phyloP scores from a whole-genome alignment of 2,888 invertebrate species.

The Anoplius nigerrimus region DNA sequence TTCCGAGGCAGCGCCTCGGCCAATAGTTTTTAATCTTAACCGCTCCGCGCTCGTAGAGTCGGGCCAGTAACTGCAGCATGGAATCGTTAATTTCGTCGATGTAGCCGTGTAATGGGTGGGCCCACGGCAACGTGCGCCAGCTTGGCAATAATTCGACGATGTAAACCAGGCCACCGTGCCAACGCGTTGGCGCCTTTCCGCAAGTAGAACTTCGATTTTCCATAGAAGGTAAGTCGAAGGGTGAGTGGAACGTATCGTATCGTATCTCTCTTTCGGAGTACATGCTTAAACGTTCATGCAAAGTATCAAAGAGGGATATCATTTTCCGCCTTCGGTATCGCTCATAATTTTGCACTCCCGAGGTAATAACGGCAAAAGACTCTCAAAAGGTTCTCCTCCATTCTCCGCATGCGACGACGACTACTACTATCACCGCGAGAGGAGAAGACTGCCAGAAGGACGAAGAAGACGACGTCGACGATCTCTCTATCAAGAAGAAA shows the following conservation, averaged over 20 bases:
- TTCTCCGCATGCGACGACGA: neutral
- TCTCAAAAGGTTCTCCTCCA: too few species aligned
- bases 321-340: too few species aligned
- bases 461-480: neutral
- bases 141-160: slow-evolving; percentile 52
- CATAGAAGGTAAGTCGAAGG: neutral
- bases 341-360: too few species aligned
- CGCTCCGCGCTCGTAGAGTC: neutral
- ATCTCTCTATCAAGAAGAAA: too few species aligned
- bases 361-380: too few species aligned
- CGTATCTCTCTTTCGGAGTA: too few species aligned
- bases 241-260: too few species aligned
- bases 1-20: neutral
- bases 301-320: too few species aligned
- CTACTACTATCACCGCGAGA: neutral
- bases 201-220: slow-evolving; percentile 38
- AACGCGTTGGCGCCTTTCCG: slow-evolving; percentile 28
- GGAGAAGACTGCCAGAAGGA: neutral
- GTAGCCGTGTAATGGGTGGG: slow-evolving; percentile 45
- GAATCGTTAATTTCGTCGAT: slow-evolving; percentile 54
- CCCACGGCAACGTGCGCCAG: slow-evolving; percentile 44
- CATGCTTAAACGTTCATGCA: too few species aligned
- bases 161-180: slow-evolving; percentile 44
- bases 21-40: slow-evolving; percentile 12
- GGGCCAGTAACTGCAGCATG: slow-evolving; percentile 16